Percentiles rank a stretch among this genome's conserved stretches.
These are phyloP conservation scores for Brachypteracias leptosomus DNA, from an alignment of 2,113 vertebrate species.

Conservation along the genomic window DNA sequence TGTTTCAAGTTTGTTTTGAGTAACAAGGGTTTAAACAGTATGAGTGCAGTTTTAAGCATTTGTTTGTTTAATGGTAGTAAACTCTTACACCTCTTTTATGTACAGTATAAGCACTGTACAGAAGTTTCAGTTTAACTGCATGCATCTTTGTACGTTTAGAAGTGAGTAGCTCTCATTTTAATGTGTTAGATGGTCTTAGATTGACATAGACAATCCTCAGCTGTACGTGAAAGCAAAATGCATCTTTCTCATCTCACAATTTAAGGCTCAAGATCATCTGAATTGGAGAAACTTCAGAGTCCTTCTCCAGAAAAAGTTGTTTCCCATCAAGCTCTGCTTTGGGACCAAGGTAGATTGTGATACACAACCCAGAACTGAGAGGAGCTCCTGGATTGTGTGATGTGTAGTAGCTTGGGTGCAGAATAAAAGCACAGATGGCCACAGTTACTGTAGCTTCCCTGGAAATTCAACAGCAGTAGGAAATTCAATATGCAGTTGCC, in stretches of 20 bases:
- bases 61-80: not conserved
- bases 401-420: not conserved
- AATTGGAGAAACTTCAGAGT: not conserved
- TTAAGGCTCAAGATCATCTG: not conserved
- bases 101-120: not conserved
- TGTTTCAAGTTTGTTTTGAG: not conserved
- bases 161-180: not conserved
- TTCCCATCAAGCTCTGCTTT: not conserved
- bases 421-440: not conserved
- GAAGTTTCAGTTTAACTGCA: not conserved
- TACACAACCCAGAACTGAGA: not conserved
- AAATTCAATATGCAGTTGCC: not conserved
- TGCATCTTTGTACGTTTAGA: accelerated
- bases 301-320: not conserved
- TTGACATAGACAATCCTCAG: not conserved
- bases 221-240: not conserved
- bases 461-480: not conserved
- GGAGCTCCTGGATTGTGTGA: not conserved
- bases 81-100: not conserved
- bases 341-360: no score
- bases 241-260: not conserved
- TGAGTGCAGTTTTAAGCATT: not conserved
- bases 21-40: not conserved
- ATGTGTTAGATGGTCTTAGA: not conserved
- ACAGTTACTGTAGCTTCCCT: not conserved